Conservation (phyloP, 2,888 invertebrate species). For the Pheosia gnoma region DNA sequence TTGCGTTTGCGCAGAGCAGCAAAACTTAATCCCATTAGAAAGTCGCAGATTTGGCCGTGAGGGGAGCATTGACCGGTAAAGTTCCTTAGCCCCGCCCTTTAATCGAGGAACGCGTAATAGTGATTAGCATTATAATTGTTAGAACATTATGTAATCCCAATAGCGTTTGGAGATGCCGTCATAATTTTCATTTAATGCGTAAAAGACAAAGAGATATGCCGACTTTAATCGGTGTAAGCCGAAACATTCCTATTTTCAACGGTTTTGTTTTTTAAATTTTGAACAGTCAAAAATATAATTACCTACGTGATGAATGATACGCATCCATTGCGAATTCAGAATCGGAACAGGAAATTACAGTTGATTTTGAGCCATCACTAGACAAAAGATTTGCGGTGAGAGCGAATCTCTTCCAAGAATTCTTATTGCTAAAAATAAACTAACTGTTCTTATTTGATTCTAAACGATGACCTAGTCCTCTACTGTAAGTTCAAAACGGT, state of each 20-base stretch:
- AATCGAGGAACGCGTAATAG: conserved; percentile 57
- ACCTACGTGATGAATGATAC: conserved; percentile 48
- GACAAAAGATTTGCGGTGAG: conserved; percentile 65
- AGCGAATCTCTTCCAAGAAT: conserved; percentile 57
- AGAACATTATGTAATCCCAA: conserved; percentile 7
- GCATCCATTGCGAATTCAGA: conserved; percentile 46
- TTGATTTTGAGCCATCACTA: conserved; percentile 53
- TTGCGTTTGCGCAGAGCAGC: conserved; percentile 51
- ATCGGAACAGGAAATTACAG: conserved; percentile 64
- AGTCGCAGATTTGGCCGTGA: conserved; percentile 70
- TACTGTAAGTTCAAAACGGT: conserved; percentile 35
- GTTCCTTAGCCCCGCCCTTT: conserved; percentile 65
- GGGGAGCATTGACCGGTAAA: conserved; percentile 68
- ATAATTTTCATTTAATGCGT: no score
- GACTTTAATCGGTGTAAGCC: no score
- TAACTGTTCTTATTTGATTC: conserved; percentile 46
- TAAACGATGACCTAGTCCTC: conserved; percentile 46
- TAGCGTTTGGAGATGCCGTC: neutral
- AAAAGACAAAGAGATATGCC: no score
- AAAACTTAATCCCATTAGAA: conserved; percentile 76
- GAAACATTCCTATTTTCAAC: no score
- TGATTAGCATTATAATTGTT: conserved; percentile 38
- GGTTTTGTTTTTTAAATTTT: no score
- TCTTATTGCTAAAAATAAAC: conserved; percentile 48
- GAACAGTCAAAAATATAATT: conserved; percentile 21